These are phyloP conservation scores for Chydorus sphaericus DNA, from an alignment of 2,888 invertebrate species.

Conservation along the genomic window DNA sequence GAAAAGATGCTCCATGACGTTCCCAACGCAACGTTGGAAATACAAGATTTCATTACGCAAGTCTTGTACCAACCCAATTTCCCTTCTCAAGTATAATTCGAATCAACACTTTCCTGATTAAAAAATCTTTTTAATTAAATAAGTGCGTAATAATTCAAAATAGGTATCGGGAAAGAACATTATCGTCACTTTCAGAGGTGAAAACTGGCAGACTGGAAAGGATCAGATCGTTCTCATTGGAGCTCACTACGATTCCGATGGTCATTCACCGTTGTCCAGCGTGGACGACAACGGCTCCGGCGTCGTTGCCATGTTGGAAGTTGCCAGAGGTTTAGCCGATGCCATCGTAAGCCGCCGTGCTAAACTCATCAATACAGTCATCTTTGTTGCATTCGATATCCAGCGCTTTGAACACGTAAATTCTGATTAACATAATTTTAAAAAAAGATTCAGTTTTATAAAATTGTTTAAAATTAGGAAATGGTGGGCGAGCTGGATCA, in stretches of 20 bases:
- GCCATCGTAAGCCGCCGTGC: conserved; percentile 16
- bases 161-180: conserved; percentile 20
- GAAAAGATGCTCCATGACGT: conserved; percentile 21
- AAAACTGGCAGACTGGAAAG: conserved; percentile 19
- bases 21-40: not conserved
- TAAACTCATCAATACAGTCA: conserved; percentile 21
- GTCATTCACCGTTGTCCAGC: conserved; percentile 14
- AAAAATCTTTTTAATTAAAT: not conserved
- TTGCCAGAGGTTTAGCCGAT: conserved; percentile 20
- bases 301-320: conserved; percentile 22
- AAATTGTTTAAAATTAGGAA: not conserved
- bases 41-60: conserved; percentile 1
- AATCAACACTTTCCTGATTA: not conserved
- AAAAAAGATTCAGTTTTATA: not conserved
- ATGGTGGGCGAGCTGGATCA: not conserved
- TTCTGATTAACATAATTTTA: not conserved
- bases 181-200: conserved; percentile 20
- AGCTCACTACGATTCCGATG: conserved; percentile 24
- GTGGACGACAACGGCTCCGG: conserved; percentile 25
- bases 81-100: not conserved
- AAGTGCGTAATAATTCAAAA: not conserved
- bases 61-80: not conserved
- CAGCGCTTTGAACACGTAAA: conserved; percentile 22
- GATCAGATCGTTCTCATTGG: conserved; percentile 23
- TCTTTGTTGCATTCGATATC: conserved; percentile 23